These are phyloP conservation scores for Anableps anableps DNA, from an alignment of 2,797 vertebrate genomes.

Conservation along the genomic window DNA sequence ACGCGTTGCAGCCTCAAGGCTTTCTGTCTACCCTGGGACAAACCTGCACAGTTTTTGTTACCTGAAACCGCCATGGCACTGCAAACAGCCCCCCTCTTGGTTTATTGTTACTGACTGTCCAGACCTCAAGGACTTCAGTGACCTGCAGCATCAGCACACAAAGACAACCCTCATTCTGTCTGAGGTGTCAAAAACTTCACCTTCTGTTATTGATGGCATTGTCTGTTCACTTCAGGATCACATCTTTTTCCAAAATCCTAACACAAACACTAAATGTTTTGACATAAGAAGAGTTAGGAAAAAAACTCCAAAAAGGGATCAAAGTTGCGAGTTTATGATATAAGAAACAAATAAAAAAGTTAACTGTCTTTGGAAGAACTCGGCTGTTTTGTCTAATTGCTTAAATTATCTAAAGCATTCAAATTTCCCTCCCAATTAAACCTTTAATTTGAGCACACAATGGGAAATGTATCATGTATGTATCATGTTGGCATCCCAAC, in stretches of 20 bases:
- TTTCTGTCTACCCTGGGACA: constrained; percentile 59
- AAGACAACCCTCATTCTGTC: constrained; percentile 44
- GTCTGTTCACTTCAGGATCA: constrained; percentile 10
- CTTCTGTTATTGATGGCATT: constrained; percentile 19
- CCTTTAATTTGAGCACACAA: not conserved
- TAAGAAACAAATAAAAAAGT: not conserved
- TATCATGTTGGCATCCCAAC: not conserved
- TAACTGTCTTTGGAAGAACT: constrained; percentile 12
- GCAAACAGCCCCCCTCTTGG: constrained; percentile 13
- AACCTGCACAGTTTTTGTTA: constrained; percentile 64
- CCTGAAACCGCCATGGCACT: constrained; percentile 57
- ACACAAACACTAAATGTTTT: constrained; percentile 3
- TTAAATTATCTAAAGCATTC: not conserved
- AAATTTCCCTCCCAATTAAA: not conserved
- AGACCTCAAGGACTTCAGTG: constrained; percentile 24
- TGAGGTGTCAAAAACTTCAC: constrained; percentile 31
- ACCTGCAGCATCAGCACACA: constrained; percentile 25
- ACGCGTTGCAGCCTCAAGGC: constrained; percentile 56
- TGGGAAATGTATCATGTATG: too few relatives aligned
- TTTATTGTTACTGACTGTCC: constrained; percentile 16
- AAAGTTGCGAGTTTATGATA: not conserved
- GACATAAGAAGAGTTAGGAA: not conserved
- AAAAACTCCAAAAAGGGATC: not conserved
- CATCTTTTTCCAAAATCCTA: not conserved
- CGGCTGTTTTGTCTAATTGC: not conserved